These are phyloP conservation scores for Andricus grossulariae DNA, from an alignment of 1,140 invertebrate genomes.

Conservation along the genomic window DNA sequence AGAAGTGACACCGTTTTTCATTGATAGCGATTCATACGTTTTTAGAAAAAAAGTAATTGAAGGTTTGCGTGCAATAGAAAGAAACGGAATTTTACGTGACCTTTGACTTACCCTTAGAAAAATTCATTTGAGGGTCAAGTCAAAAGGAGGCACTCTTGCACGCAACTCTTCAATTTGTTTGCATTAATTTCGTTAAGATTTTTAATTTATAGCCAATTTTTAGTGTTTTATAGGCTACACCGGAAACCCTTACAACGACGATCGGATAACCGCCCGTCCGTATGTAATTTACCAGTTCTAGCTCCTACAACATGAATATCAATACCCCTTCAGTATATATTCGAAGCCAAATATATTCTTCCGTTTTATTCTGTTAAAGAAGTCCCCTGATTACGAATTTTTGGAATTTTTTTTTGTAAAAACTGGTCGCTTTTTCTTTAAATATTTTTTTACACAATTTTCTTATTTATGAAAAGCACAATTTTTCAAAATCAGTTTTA, in stretches of 20 bases:
- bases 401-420: too few relatives aligned
- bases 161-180: conserved; percentile 28
- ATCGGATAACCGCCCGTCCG: not conserved
- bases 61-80: conserved; percentile 8
- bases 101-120: conserved; percentile 6
- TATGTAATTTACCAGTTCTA: too few relatives aligned
- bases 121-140: not conserved
- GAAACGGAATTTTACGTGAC: not conserved
- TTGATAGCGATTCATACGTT: not conserved
- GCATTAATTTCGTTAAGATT: not conserved
- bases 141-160: not conserved
- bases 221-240: not conserved
- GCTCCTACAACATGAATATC: too few relatives aligned
- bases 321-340: too few relatives aligned
- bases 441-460: too few relatives aligned
- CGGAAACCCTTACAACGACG: not conserved
- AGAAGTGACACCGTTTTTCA: not conserved
- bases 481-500: too few relatives aligned
- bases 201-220: not conserved
- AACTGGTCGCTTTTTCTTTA: too few relatives aligned
- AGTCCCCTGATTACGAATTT: too few relatives aligned
- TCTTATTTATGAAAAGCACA: too few relatives aligned
- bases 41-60: conserved; percentile 1
- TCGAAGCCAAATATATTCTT: too few relatives aligned
- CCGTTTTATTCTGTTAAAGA: too few relatives aligned